Conservation (phyloP, 2,797 vertebrate species). For the Falco rusticolus region DNA sequence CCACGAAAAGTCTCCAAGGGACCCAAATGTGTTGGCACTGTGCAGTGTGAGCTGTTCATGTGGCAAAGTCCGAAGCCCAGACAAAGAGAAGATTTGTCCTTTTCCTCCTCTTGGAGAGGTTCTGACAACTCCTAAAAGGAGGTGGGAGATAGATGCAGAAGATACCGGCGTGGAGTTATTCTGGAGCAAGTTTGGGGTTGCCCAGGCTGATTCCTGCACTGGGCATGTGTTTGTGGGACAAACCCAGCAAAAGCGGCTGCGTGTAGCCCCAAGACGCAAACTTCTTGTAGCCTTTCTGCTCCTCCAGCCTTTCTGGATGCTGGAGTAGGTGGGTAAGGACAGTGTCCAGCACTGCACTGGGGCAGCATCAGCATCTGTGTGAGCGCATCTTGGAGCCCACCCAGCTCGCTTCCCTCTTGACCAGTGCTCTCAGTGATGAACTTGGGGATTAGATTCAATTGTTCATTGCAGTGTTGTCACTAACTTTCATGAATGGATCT, state of each 20-base stretch:
- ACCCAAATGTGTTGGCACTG: not conserved
- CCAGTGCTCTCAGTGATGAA: not conserved
- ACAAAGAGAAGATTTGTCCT: not conserved
- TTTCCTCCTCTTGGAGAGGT: not conserved
- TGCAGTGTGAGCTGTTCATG: rapidly evolving
- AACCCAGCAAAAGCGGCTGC: not conserved
- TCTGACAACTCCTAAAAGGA: not conserved
- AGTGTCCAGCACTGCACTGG: not conserved
- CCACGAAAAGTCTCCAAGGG: not conserved
- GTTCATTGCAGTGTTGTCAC: not conserved
- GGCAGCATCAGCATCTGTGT: not conserved
- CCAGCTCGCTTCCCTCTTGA: not conserved
- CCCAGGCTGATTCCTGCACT: not conserved
- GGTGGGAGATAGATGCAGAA: not conserved
- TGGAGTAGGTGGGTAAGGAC: not conserved
- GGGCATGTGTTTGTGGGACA: rapidly evolving
- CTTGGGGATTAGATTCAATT: not conserved
- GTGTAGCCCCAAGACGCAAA: not conserved
- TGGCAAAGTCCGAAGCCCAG: not conserved
- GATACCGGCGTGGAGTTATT: not conserved
- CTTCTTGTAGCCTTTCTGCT: not conserved
- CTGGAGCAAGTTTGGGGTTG: not conserved
- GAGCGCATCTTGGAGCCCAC: not conserved
- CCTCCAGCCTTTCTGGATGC: not conserved
- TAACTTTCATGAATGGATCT: not conserved